Conservation (phyloP, 2,113 vertebrate genomes). For the Sapajus apella region DNA sequence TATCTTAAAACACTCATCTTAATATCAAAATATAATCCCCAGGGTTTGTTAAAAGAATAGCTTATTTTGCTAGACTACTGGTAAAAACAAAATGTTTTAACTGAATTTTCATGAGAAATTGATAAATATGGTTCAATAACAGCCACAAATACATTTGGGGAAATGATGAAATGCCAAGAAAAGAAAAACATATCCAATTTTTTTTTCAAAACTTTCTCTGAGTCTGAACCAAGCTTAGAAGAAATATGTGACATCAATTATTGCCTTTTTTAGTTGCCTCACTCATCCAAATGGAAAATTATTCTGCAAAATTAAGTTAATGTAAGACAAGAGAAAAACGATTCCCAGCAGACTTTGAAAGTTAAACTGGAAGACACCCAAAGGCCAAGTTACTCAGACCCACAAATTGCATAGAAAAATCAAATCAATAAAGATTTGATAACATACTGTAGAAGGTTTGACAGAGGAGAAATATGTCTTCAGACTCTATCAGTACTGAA, state of each 20-base stretch:
- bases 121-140: background rate
- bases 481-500: background rate
- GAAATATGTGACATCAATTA: background rate
- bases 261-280: background rate
- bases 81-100: slow-evolving; percentile 12
- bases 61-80: background rate
- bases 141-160: background rate
- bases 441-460: background rate
- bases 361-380: slow-evolving; percentile 32
- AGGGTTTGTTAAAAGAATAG: background rate
- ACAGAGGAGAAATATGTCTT: background rate
- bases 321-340: background rate
- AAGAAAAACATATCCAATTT: background rate
- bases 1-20: background rate
- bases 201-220: background rate
- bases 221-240: background rate
- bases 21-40: background rate
- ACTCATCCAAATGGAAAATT: background rate
- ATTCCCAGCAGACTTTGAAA: slow-evolving; percentile 13
- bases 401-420: slow-evolving; percentile 9
- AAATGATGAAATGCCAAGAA: background rate
- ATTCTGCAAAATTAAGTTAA: slow-evolving; percentile 10
- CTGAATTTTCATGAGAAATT: slow-evolving; percentile 14
- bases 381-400: slow-evolving; percentile 1
- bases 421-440: slow-evolving; percentile 48